Percentiles rank a stretch among this genome's conserved stretches.
These are phyloP conservation scores for Lutraria lutraria DNA, from an alignment of 2,888 invertebrate genomes.

Conservation along the genomic window DNA sequence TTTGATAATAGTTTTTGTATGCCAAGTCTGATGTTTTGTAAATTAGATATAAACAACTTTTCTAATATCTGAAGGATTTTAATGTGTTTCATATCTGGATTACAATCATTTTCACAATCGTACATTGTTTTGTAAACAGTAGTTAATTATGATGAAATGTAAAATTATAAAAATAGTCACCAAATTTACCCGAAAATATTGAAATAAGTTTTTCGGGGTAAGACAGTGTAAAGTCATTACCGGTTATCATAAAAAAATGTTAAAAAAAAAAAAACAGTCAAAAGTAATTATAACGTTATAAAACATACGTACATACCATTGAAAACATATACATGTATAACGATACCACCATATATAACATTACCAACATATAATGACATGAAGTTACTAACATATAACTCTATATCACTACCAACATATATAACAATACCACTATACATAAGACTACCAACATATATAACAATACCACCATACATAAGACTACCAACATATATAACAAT, in stretches of 20 bases:
- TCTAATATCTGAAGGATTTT: neutral
- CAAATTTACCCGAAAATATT: neutral
- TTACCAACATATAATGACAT: no score
- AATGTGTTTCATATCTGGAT: neutral
- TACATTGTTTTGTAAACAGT: neutral
- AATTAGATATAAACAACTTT: conserved; percentile 3
- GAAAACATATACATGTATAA: no score
- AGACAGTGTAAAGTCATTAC: neutral
- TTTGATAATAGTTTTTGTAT: conserved; percentile 4
- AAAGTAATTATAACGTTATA: no score
- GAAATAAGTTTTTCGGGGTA: neutral
- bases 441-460: no score
- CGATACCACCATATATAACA: no score
- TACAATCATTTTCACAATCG: neutral
- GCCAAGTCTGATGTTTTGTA: neutral
- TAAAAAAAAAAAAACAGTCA: no score
- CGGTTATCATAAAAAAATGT: neutral
- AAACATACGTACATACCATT: no score
- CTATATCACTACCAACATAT: no score
- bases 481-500: no score
- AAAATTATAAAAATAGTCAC: neutral
- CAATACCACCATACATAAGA: no score
- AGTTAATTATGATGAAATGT: neutral
- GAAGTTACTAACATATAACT: no score
- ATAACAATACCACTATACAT: no score